Conservation (phyloP, 2,888 invertebrate genomes). For the Latheticus oryzae region DNA sequence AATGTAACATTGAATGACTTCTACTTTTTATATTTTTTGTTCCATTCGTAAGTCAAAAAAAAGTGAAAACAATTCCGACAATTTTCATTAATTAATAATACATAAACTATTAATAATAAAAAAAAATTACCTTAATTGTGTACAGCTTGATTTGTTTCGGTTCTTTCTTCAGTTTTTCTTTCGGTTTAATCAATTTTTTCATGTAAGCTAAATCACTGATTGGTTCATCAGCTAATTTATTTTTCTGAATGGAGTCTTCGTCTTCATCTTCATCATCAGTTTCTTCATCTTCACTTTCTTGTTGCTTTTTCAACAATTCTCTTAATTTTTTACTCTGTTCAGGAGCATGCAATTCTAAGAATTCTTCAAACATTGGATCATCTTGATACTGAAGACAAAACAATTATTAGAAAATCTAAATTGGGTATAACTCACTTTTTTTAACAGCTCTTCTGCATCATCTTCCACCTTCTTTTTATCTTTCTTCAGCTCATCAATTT, state of each 20-base stretch:
- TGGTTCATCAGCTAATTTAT: constrained; percentile 76
- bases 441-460: constrained; percentile 67
- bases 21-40: no score
- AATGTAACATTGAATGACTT: no score
- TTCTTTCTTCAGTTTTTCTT: constrained; percentile 57
- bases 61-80: no score
- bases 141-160: constrained; percentile 66
- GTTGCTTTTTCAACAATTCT: constrained; percentile 47
- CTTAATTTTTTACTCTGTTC: constrained; percentile 57
- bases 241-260: constrained; percentile 45
- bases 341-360: constrained; percentile 84
- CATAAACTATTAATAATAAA: no score
- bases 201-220: constrained; percentile 84
- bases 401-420: constrained; percentile 24
- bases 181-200: constrained; percentile 74
- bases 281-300: constrained; percentile 64
- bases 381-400: constrained; percentile 79
- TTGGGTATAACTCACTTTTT: constrained; percentile 67
- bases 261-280: constrained; percentile 57
- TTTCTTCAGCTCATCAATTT: constrained; percentile 50
- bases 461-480: constrained; percentile 68
- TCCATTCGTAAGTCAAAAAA: no score
- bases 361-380: constrained; percentile 91
- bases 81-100: no score
- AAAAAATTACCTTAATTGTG: constrained; percentile 74